These are phyloP conservation scores for crab-eating macaque (Macaca fascicularis) DNA, from an alignment of 2,113 vertebrate species.

Conservation along the genomic window DNA sequence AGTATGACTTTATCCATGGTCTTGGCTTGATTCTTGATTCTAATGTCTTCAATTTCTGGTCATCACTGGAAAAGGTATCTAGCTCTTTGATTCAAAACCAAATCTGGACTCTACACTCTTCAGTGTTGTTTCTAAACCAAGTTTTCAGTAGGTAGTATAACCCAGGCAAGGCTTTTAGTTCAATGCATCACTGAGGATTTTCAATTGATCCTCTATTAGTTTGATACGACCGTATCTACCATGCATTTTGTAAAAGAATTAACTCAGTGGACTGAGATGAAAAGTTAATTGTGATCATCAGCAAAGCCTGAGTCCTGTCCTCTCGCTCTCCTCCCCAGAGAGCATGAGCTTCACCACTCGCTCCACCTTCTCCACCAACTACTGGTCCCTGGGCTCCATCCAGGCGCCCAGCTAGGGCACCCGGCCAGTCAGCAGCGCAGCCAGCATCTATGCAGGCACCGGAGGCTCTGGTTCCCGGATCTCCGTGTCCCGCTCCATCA, in stretches of 20 bases:
- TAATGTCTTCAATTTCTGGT: neutral
- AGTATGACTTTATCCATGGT: neutral
- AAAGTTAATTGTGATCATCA: neutral
- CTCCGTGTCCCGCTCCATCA: neutral
- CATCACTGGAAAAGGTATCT: neutral
- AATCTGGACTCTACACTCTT: constrained; percentile 21
- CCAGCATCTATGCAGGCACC: too few relatives aligned
- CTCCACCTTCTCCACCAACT: too few relatives aligned
- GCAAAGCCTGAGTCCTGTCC: too few relatives aligned
- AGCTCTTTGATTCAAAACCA: constrained; percentile 44
- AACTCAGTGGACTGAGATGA: neutral
- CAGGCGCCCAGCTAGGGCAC: neutral
- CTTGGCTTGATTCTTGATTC: neutral
- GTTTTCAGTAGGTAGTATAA: constrained; percentile 1
- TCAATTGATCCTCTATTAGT: neutral
- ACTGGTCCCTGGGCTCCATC: neutral
- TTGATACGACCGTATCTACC: neutral
- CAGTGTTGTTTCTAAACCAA: neutral
- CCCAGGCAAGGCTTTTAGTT: neutral
- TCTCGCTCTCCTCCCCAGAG: too few relatives aligned
- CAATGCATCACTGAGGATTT: neutral
- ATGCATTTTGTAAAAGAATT: constrained; percentile 26
- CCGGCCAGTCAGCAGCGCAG: too few relatives aligned
- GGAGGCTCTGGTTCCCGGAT: too few relatives aligned
- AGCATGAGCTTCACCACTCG: too few relatives aligned